phyloP scores from a whole-genome alignment of 2,797 vertebrate genomes.

The Thamnophis elegans region DNA sequence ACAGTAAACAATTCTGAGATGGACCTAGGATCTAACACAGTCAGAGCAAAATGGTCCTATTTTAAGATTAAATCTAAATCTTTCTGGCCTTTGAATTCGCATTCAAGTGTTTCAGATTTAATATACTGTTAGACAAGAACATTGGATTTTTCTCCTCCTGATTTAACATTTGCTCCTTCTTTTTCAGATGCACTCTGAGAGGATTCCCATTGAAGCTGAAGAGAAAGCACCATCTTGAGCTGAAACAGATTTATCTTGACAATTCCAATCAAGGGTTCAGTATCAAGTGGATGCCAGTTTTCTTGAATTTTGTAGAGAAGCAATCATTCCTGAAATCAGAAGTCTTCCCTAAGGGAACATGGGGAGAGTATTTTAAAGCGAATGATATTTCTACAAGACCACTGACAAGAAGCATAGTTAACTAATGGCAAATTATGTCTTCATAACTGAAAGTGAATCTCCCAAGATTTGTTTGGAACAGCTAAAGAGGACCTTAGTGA shows the following conservation, averaged over 20 bases:
- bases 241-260: constrained; percentile 13
- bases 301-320: constrained; percentile 32
- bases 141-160: not conserved
- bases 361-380: constrained; percentile 32
- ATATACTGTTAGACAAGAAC: not conserved
- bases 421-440: constrained; percentile 36
- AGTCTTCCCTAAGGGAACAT: constrained; percentile 14
- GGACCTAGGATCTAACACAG: not conserved
- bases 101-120: not conserved
- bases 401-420: constrained; percentile 49
- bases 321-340: constrained; percentile 31
- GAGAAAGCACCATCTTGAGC: constrained; percentile 18
- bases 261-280: constrained; percentile 29
- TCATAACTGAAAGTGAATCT: constrained; percentile 52
- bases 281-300: constrained; percentile 13
- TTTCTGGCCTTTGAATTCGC: not conserved
- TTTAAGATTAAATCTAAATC: not conserved
- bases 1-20: not conserved
- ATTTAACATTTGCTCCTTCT: constrained; percentile 15
- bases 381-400: constrained; percentile 52
- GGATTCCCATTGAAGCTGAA: not conserved
- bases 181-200: not conserved
- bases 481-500: constrained; percentile 39
- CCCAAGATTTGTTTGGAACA: constrained; percentile 39
- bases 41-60: not conserved